Base-by-base conservation (phyloP, 2,888 invertebrate species). In the Diarsia dahlii region DNA sequence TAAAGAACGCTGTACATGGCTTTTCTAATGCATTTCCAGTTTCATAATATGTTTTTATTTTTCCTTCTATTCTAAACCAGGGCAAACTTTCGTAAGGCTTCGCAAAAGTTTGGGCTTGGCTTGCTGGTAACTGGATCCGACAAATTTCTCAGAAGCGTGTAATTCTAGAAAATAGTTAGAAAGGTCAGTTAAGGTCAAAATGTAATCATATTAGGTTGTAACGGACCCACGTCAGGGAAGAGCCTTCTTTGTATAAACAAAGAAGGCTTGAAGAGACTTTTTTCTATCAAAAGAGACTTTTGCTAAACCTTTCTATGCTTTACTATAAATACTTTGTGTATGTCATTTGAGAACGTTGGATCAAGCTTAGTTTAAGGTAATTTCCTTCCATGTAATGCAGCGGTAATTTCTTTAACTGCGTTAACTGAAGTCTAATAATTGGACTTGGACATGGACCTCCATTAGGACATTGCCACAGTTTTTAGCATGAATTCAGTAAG, bases 11-110 rank as follows among this genome's bases (percentile, higher is more conserved):
- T 58, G 13, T 45, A 63, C 56, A 28, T 46, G 46, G 13, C n/a
- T 50, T 67, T 65, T 71, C 39, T 74, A 68, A 67, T 76, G 70
- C 56, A 67, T 66, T 81, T 12, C 12, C 45, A 52, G 63, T 60
- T 52, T 50, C 62, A 52, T 23, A 28, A 52, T 23, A 28, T 0
- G 39, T 5, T 72, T 78, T 58, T 73, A 70, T 79, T 67, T 82
- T 69, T 18, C 50, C 20, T 50, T 50, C 45, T 56, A 54, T 70
- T 73, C 34, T 63, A 70, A 73, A 46, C 28, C n/a, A 70, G 48
- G 56, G 63, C 45, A 34, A 84, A 68, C 67, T 68, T 74, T 71
- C 45, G 34, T 71, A 64, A 46, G 73, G 70, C 63, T 80, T 81
- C 67, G 58, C 46, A 68, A 64, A 81, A 80, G 34, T 81, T 82